Conservation (phyloP, 1,140 invertebrate genomes). For the Lordiphosa collinella region DNA sequence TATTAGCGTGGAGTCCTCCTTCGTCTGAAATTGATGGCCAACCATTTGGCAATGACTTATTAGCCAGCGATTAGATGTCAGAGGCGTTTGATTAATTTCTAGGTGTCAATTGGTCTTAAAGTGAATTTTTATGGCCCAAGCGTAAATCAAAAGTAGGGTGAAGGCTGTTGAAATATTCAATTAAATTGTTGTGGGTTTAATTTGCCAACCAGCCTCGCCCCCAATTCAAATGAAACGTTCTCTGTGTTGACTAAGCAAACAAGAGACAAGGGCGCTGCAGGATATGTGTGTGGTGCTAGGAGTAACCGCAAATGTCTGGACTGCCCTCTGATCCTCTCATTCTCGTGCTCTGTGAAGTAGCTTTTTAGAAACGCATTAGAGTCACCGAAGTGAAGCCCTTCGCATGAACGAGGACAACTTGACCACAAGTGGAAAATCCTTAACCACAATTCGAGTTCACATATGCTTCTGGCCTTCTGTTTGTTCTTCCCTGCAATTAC, state of each 20-base stretch:
- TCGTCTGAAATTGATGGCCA: conserved; percentile 16
- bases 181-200: conserved; percentile 60
- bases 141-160: conserved; percentile 61
- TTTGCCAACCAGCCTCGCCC: conserved; percentile 7
- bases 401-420: conserved; percentile 9
- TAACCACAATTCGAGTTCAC: conserved; percentile 42
- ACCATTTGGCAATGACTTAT: conserved; percentile 39
- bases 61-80: conserved; percentile 49
- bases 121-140: conserved; percentile 63
- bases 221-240: conserved; percentile 6
- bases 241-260: conserved; percentile 65
- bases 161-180: conserved; percentile 20
- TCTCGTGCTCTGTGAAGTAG: conserved; percentile 25
- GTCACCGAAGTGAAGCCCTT: neutral
- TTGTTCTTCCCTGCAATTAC: conserved; percentile 1
- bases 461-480: conserved; percentile 8
- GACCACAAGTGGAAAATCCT: conserved; percentile 64
- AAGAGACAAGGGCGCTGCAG: neutral
- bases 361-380: conserved; percentile 65
- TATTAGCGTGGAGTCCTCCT: conserved; percentile 52
- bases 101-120: conserved; percentile 61
- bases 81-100: conserved; percentile 63
- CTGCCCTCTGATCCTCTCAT: conserved; percentile 46
- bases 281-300: neutral
- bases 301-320: conserved; percentile 6